Percentiles rank a stretch among this genome's conserved stretches.
These are phyloP conservation scores for Pangasianodon gigas DNA, from an alignment of 2,113 vertebrate genomes.

Conservation along the genomic window DNA sequence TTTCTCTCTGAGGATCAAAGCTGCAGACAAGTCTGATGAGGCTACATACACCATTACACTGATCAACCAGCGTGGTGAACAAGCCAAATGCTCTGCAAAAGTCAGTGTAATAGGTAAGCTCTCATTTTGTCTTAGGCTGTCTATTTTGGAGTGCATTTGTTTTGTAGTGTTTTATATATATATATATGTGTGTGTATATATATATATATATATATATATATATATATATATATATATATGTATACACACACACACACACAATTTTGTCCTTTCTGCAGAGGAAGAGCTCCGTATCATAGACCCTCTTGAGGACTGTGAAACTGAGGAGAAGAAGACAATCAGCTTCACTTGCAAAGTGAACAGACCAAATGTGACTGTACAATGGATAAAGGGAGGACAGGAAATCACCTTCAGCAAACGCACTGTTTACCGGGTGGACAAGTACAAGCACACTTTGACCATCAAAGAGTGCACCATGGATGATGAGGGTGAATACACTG, in stretches of 20 bases:
- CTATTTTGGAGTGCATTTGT: not conserved
- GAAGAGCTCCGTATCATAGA: slow-evolving; percentile 89
- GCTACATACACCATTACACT: slow-evolving; percentile 81
- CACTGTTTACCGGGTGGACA: slow-evolving; percentile 86
- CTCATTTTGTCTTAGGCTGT: not conserved
- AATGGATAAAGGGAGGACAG: slow-evolving; percentile 90
- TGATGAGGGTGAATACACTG: slow-evolving; percentile 94
- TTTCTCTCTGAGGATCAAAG: slow-evolving; percentile 90
- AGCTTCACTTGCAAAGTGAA: slow-evolving; percentile 95
- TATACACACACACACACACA: not conserved
- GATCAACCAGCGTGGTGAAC: slow-evolving; percentile 89
- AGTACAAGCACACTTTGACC: slow-evolving; percentile 88
- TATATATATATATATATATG: not conserved
- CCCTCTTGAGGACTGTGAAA: slow-evolving; percentile 91
- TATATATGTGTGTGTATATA: not conserved
- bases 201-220: no score
- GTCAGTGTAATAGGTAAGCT: slow-evolving; percentile 83
- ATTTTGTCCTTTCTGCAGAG: slow-evolving; percentile 72
- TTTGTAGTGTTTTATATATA: not conserved
- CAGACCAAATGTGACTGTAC: slow-evolving; percentile 86
- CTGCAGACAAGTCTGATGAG: slow-evolving; percentile 82
- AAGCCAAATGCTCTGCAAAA: slow-evolving; percentile 79
- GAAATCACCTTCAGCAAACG: slow-evolving; percentile 87
- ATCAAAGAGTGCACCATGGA: slow-evolving; percentile 91
- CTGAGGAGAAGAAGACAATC: slow-evolving; percentile 94